These are phyloP conservation scores for Tragelaphus scriptus DNA, from an alignment of 2,113 vertebrate species.

Conservation along the genomic window DNA sequence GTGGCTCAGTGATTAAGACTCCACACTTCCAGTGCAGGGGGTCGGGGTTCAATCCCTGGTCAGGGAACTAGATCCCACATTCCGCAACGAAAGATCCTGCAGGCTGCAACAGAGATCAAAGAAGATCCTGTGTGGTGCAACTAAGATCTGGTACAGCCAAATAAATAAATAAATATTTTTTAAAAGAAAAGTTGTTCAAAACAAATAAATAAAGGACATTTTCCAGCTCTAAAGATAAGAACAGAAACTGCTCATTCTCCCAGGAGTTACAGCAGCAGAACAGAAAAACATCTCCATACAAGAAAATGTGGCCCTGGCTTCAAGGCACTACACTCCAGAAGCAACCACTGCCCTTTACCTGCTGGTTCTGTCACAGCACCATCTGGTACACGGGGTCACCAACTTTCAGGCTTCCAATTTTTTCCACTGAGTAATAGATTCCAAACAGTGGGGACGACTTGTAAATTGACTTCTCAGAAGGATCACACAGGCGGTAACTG, in stretches of 20 bases:
- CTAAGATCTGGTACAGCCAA: background rate
- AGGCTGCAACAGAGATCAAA: background rate
- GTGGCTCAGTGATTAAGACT: no score
- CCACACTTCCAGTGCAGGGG: no score
- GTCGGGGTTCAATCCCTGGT: background rate
- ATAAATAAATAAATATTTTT: background rate
- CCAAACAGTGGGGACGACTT: slow-evolving; percentile 56
- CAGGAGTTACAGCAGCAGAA: background rate
- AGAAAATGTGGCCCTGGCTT: accelerated
- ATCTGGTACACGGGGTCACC: slow-evolving; percentile 53
- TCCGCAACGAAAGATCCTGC: background rate
- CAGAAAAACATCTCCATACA: background rate
- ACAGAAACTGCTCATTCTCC: background rate
- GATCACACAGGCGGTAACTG: slow-evolving; percentile 65
- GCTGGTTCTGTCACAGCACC: background rate
- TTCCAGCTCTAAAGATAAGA: background rate
- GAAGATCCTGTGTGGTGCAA: accelerated
- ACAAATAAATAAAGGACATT: background rate
- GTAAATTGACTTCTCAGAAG: slow-evolving; percentile 27
- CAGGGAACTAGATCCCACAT: background rate
- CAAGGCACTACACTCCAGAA: background rate
- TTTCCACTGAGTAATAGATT: slow-evolving; percentile 48
- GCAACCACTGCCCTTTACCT: background rate
- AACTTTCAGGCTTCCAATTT: slow-evolving; percentile 38
- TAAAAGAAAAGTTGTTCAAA: background rate